Evolutionary conservation across 2,113 vertebrate species (phyloP), one percentile per base, ranked within the genome.

Genomic region (Tychaedon coryphoeus): DNA sequence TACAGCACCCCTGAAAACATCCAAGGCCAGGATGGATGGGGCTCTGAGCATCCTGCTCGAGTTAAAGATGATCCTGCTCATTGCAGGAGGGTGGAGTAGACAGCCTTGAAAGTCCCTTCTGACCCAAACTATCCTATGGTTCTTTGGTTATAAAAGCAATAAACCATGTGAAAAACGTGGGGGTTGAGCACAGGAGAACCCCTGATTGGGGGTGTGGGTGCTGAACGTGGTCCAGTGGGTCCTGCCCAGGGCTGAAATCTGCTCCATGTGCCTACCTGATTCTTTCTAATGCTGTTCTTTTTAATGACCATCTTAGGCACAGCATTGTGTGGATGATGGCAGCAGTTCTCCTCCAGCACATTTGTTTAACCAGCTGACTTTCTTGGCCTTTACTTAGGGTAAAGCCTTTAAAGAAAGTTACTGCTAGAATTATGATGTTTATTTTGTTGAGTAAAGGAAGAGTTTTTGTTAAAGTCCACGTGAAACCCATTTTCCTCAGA

Each of bases 161-260:
- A 34, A 36, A 14, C 0, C 3, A 0, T 4, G 20, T 13, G 3
- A 12, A 19, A 29, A 36, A n/a, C 8, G 17, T 2, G 3, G 15
- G 28, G 38, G 16, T 8, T 22, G 28, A 24, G 17, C 29, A 1
- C 6, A 14, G 33, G 34, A 47, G 19, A 36, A 3, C 34, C 9
- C 28, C 7, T 8, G 4, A 1, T 1, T 1, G 0, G 22, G 15
- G 34, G 6, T 40, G 51, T 3, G 0, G 3, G 18, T 11, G n/a
- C 34, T 18, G 15, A 5, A 5, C 9, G 16, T 19, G 19, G 12
- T 8, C 19, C 6, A 2, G 19, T 7, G 11, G 57, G 48, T 50
- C 6, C 3, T 1, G 10, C 43, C 19, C 43, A 45, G 19, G 43
- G 8, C 66, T 36, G 16, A 73, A 70, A 83, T 26, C 26, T 85